Conservation (phyloP, 2,113 vertebrate genomes). For the Oreochromis spilurus region DNA sequence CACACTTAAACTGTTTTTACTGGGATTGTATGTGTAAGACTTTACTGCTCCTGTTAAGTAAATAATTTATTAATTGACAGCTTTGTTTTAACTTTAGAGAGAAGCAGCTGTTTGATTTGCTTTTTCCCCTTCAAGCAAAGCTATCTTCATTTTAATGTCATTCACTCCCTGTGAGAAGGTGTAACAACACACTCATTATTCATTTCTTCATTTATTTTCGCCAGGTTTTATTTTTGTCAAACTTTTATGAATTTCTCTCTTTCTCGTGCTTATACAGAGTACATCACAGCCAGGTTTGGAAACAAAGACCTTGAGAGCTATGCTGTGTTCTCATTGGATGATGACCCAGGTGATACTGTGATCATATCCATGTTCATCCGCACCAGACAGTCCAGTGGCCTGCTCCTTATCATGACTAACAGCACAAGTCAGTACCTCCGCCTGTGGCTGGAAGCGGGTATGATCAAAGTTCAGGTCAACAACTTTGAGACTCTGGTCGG, state of each 20-base stretch:
- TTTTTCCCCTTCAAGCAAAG: neutral
- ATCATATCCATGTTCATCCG: constrained; percentile 85
- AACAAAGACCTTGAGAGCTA: constrained; percentile 72
- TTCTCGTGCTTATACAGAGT: constrained; percentile 66
- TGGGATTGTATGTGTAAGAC: neutral
- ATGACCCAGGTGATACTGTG: constrained; percentile 54
- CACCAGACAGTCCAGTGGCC: constrained; percentile 71
- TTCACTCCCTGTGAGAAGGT: neutral
- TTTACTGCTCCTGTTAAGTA: neutral
- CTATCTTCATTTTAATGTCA: neutral
- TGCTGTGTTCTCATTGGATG: constrained; percentile 75
- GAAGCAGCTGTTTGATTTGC: neutral
- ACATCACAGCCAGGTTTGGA: constrained; percentile 84
- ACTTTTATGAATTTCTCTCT: neutral
- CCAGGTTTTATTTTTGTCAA: neutral
- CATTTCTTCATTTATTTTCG: neutral
- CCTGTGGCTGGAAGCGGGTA: constrained; percentile 78
- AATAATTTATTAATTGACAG: neutral
- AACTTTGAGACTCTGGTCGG: constrained; percentile 69
- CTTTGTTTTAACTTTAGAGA: neutral
- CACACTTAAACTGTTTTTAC: neutral
- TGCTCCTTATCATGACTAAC: constrained; percentile 81
- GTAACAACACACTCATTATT: neutral
- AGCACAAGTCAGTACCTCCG: constrained; percentile 67
- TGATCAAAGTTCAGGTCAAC: constrained; percentile 68